Evolutionary conservation across 2,113 vertebrate genomes (phyloP), one percentile per base, ranked within the genome.

Genomic region (Callionymus lyra): DNA sequence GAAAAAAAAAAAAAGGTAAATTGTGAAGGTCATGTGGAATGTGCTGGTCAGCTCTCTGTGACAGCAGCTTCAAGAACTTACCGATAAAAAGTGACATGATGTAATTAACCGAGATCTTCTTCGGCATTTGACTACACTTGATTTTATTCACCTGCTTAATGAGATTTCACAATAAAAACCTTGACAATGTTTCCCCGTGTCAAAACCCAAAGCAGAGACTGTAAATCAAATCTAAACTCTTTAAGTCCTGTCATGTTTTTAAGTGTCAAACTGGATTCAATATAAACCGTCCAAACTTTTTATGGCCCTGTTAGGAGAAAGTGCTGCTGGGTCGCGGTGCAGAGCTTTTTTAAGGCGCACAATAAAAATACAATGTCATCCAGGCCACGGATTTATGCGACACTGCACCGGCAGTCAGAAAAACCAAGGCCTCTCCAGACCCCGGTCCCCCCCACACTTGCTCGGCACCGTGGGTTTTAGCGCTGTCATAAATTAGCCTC

Each of bases 11-110:
- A 33, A 16, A 19, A 19, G 21, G 16, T 90, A 90, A 84, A 82
- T 82, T 81, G 84, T 82, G 79, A 83, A 81, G 2, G 9, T 84
- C 87, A 91, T 87, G 80, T 80, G 84, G 67, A 77, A 84, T 82
- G 59, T 54, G 81, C 79, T 79, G 81, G 81, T 88, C 85, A 85
- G 83, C 82, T 82, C 73, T 86, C 86, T 74, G 72, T 68, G 70
- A 56, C 76, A 53, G 64, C 69, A 47, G 50, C 59, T 47, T 56
- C 47, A 8, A 57, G 58, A 74, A 81, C 69, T 75, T 81, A 49
- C 49, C 68, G 73, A 82, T 72, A 75, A 83, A 64, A 73, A 65
- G 70, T 83, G 81, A 84, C 78, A 65, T 84, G 79, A 84, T 76
- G 59, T 67, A 62, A 82, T 84, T 78, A 80, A 65, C 54, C 43